Conservation (phyloP, 1,140 invertebrate genomes). For the Leptestheria dahalacensis region DNA sequence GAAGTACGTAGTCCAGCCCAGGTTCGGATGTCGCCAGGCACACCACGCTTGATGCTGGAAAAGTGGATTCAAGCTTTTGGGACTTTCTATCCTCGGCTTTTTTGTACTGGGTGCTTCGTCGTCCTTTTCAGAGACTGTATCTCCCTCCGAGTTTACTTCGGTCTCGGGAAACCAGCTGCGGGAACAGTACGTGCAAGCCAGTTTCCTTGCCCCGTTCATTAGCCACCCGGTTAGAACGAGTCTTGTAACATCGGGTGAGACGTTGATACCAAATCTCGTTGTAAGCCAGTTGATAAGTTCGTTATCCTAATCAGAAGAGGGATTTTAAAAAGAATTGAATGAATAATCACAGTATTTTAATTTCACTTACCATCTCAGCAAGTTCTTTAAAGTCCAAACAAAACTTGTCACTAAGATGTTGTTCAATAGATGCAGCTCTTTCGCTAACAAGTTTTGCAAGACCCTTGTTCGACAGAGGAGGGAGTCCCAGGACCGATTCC, state of each 20-base stretch:
- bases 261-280: background rate
- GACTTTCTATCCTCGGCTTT: background rate
- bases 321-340: no score
- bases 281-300: slow-evolving; percentile 1
- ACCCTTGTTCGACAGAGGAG: background rate
- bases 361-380: no score
- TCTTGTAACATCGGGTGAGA: background rate
- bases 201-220: background rate
- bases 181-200: background rate
- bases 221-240: background rate
- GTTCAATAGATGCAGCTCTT: background rate
- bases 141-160: background rate
- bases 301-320: background rate
- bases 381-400: no score
- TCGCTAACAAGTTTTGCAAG: background rate
- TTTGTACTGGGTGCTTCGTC: background rate
- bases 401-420: background rate
- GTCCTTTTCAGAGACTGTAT: no score
- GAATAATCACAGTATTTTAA: no score
- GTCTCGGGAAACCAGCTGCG: background rate
- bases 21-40: background rate
- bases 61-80: background rate
- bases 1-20: slow-evolving; percentile 1
- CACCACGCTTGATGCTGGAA: slow-evolving; percentile 1
- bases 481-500: background rate